A percentile compares a stretch with the other conserved stretches of the same genome.
Conservation (phyloP, 2,888 invertebrate genomes). For the Mesorhabditis spiculigera region DNA sequence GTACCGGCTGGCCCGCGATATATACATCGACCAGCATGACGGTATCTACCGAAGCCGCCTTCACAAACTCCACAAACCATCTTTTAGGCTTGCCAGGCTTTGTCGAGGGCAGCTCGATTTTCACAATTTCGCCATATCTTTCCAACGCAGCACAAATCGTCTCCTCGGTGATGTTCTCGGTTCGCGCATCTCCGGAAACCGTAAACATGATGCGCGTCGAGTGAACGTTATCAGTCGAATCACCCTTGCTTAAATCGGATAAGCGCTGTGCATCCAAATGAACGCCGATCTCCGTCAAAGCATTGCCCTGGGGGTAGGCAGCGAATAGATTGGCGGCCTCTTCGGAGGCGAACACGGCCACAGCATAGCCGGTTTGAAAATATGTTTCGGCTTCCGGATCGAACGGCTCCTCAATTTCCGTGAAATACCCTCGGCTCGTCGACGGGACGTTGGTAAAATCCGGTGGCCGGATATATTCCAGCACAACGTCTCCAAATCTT, state of each 20-base stretch:
- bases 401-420: conserved; percentile 1
- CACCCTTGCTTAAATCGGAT: background rate
- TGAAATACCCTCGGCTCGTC: background rate
- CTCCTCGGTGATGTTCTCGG: background rate
- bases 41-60: background rate
- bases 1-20: conserved; percentile 1
- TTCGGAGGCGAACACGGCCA: background rate
- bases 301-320: background rate
- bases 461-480: background rate
- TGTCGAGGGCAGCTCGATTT: background rate
- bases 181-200: background rate
- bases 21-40: background rate
- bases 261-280: background rate
- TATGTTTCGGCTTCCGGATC: background rate
- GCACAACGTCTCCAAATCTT: background rate
- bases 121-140: background rate
- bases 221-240: background rate
- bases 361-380: background rate
- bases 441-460: background rate
- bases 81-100: background rate
- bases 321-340: background rate
- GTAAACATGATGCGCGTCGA: background rate
- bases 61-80: background rate
- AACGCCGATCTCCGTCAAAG: background rate
- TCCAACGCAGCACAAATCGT: background rate